These are phyloP conservation scores for Ophion obscuratus DNA, from an alignment of 2,888 invertebrate genomes.

Conservation along the genomic window DNA sequence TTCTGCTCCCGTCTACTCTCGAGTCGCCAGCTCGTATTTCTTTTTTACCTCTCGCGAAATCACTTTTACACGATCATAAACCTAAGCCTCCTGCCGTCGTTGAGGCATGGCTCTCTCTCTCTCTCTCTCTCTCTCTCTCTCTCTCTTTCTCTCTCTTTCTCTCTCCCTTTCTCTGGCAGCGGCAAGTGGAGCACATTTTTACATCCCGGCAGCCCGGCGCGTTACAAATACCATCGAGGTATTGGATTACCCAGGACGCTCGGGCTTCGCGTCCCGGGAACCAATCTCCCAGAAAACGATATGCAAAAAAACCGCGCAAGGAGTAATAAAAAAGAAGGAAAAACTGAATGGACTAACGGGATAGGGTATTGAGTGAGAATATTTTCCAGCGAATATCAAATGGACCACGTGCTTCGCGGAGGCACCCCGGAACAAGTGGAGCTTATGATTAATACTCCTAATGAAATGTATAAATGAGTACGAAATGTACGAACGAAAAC, in stretches of 20 bases:
- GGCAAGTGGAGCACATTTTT: constrained; percentile 62
- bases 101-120: constrained; percentile 29
- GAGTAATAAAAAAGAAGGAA: constrained; percentile 64
- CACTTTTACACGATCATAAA: constrained; percentile 71
- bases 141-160: background rate
- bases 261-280: constrained; percentile 66
- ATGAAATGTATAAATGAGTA: background rate
- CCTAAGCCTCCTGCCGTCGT: constrained; percentile 60
- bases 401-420: constrained; percentile 58
- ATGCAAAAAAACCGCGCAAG: constrained; percentile 61
- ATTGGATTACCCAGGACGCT: constrained; percentile 57
- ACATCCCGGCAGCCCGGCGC: constrained; percentile 42
- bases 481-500: too few relatives aligned
- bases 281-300: constrained; percentile 76
- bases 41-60: constrained; percentile 62
- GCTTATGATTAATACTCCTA: background rate
- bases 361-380: constrained; percentile 29
- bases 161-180: background rate
- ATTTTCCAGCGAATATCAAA: constrained; percentile 54
- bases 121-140: too few relatives aligned
- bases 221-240: constrained; percentile 61
- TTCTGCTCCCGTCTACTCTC: constrained; percentile 30
- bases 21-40: constrained; percentile 32
- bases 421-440: background rate
- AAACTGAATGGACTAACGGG: constrained; percentile 13